Percentiles rank a stretch among this genome's conserved stretches.
Conservation (phyloP, 2,888 invertebrate genomes). For the Drosophila prolongata region DNA sequence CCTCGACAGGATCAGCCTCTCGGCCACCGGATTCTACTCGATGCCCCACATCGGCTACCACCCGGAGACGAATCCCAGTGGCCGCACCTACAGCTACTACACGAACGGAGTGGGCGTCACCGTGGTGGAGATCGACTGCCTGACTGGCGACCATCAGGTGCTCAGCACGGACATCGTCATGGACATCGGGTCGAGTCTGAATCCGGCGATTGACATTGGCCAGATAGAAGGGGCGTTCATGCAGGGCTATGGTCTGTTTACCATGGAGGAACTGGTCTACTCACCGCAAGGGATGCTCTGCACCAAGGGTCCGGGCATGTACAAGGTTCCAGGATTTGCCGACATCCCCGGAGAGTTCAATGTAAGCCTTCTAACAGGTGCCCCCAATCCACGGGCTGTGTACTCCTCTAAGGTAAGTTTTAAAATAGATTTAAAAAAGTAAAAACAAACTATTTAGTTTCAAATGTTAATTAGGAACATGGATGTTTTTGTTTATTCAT, state of each 20-base stretch:
- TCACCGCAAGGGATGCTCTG: constrained; percentile 92
- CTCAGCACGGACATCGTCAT: constrained; percentile 96
- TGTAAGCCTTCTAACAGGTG: constrained; percentile 94
- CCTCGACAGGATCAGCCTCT: constrained; percentile 90
- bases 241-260: constrained; percentile 97
- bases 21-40: constrained; percentile 93
- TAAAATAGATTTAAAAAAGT: no score
- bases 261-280: constrained; percentile 94
- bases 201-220: constrained; percentile 98
- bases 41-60: constrained; percentile 91
- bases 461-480: no score
- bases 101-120: constrained; percentile 94
- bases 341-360: constrained; percentile 97
- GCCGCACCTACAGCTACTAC: constrained; percentile 92
- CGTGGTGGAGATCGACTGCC: constrained; percentile 96
- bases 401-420: constrained; percentile 95
- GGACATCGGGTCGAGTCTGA: constrained; percentile 97
- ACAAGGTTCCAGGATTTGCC: constrained; percentile 96
- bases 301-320: constrained; percentile 96
- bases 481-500: no score
- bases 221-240: constrained; percentile 98
- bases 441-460: no score
- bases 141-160: constrained; percentile 97
- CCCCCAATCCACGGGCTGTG: constrained; percentile 94
- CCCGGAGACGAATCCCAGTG: constrained; percentile 88